Evolutionary conservation across 2,113 vertebrate genomes (phyloP).

Genomic region (Sclerurus mexicanus): DNA sequence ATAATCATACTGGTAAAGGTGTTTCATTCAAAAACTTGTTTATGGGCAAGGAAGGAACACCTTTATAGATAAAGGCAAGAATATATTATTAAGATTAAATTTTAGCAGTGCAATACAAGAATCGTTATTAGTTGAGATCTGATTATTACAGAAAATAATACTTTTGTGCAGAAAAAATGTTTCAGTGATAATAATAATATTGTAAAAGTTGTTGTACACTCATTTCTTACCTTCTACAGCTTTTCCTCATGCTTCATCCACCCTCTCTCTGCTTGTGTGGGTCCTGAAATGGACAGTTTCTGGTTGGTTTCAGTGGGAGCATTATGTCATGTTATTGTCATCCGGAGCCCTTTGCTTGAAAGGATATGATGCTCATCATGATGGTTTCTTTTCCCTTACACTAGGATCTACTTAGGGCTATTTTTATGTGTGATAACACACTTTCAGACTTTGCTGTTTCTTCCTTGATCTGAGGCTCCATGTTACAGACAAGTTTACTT

Average conservation of each 20-base stretch:
- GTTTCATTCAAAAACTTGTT: neutral
- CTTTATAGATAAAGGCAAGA: neutral
- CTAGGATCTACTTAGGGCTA: neutral
- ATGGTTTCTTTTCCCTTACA: neutral
- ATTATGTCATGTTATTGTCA: neutral
- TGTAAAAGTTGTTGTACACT: neutral
- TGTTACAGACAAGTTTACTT: neutral
- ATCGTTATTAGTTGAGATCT: neutral
- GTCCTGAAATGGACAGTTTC: neutral
- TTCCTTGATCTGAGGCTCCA: neutral
- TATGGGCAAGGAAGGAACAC: neutral
- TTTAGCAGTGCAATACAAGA: neutral
- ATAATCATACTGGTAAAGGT: neutral
- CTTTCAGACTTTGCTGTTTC: neutral
- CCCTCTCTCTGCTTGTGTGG: accelerated
- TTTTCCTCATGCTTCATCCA: neutral
- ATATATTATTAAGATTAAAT: neutral
- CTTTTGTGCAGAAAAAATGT: neutral
- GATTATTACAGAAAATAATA: neutral
- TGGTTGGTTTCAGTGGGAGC: neutral
- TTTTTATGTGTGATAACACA: neutral
- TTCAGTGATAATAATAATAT: neutral
- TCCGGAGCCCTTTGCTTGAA: neutral
- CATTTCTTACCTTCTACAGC: neutral
- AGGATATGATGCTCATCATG: neutral